Evolutionary conservation across 2,888 invertebrate species (phyloP), one percentile per base, ranked within the genome.

Genomic region (Synergus gifuensis): DNA sequence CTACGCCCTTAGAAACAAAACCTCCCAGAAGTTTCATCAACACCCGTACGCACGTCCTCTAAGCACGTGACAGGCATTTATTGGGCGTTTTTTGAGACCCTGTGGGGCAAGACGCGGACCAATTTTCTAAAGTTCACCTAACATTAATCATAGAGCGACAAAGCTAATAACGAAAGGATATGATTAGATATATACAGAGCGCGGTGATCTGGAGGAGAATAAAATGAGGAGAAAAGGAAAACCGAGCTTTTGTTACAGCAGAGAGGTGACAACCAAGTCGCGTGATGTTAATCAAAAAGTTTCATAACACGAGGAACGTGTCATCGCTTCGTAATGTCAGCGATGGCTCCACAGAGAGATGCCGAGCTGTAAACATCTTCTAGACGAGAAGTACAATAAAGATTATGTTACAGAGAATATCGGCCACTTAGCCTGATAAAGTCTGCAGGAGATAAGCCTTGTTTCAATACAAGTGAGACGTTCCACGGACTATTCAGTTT

Each of bases 1-100:
- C 79, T 69, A 62, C 79, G 76, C 86, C 82, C 85, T 83, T 84
- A 82, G 82, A 83, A 83, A 80, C 67, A 76, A 81, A 36, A 82
- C 82, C 86, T 85, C 86, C 85, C 82, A 82, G 86, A 85, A 86
- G 83, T 89, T 89, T 89, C 89, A 90, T 90, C 90, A 89, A 87
- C 86, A 85, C 85, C 85, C 86, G 85, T 83, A 86, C 87, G 87
- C 90, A 89, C 90, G 90, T 90, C 87, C 80, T 77, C 76, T 78
- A 78, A 79, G 90, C 89, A 90, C 92, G 92, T 92, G 92, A 92
- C 89, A 87, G 81, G 92, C 92, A 92, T 92, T 91, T 88, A 90
- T 90, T 90, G 87, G 85, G 78, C 79, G 80, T 49, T 83, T 73
- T 73, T 69, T n/a, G 16, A 28, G 66, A 82, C 36, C 63, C 76